Evolutionary conservation across 2,888 invertebrate genomes (phyloP).

Genomic region (Cryptus viduatorius): DNA sequence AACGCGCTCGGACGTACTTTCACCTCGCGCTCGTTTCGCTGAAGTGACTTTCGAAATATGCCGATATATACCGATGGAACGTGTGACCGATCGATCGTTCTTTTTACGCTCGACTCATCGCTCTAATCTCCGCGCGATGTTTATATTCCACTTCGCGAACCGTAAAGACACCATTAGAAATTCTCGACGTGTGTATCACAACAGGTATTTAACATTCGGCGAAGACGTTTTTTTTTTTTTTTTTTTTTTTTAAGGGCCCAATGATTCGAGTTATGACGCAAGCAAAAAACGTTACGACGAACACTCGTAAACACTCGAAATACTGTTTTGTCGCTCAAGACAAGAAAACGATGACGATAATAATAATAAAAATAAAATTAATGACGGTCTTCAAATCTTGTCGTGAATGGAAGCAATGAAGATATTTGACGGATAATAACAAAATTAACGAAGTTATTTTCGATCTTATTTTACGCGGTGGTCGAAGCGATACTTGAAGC

Average conservation of each 20-base stretch:
- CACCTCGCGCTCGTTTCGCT: constrained; percentile 40
- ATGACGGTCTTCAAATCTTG: not conserved
- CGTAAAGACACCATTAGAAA: constrained; percentile 16
- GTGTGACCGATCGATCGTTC: constrained; percentile 41
- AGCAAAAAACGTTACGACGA: not conserved
- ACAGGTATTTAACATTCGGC: constrained; percentile 58
- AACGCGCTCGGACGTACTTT: constrained; percentile 52
- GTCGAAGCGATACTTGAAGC: not conserved
- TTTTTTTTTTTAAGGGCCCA: constrained; percentile 43
- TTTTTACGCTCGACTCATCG: constrained; percentile 32
- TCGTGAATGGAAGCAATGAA: not conserved
- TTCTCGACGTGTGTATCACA: not conserved
- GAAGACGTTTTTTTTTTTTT: constrained; percentile 47
- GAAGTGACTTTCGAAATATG: constrained; percentile 51
- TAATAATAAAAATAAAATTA: not conserved
- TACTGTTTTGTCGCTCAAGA: not conserved
- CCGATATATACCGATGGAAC: constrained; percentile 18
- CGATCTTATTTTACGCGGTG: not conserved
- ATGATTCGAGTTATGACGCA: not conserved
- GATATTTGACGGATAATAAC: not conserved
- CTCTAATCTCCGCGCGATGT: constrained; percentile 11
- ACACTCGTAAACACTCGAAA: constrained; percentile 21
- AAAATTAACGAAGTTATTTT: not conserved
- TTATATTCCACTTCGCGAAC: constrained; percentile 16
- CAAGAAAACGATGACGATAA: not conserved